Evolutionary conservation across 2,113 vertebrate species (phyloP).

Genomic region (Vulpes ferrilata): DNA sequence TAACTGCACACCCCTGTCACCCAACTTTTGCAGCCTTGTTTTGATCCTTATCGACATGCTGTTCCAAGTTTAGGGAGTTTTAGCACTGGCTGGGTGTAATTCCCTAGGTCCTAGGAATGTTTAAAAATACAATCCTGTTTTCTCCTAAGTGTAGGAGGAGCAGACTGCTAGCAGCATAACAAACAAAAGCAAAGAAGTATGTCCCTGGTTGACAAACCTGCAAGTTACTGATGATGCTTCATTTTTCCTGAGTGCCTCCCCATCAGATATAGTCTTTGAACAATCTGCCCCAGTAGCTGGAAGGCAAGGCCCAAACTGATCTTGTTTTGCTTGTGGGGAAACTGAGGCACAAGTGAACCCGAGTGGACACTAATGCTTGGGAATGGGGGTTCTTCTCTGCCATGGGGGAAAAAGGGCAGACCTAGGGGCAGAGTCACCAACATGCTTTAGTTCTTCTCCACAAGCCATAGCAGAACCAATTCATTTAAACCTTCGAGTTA

Average conservation of each 20-base stretch:
- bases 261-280: neutral
- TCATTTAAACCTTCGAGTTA: neutral
- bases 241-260: neutral
- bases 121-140: slow-evolving; percentile 53
- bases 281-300: neutral
- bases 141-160: neutral
- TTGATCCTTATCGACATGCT: neutral
- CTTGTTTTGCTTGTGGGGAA: neutral
- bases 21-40: neutral
- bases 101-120: slow-evolving; percentile 13
- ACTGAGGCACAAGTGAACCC: neutral
- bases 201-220: neutral
- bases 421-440: neutral
- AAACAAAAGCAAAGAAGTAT: neutral
- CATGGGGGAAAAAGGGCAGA: neutral
- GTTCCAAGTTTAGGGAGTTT: neutral
- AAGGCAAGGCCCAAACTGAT: neutral
- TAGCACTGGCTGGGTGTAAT: neutral
- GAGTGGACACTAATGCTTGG: neutral
- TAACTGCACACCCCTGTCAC: neutral
- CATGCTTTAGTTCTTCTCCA: neutral
- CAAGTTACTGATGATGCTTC: too few relatives aligned
- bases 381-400: neutral
- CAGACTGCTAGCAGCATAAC: neutral
- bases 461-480: neutral